Evolutionary conservation across 2,797 vertebrate genomes (phyloP), one percentile per base, ranked within the genome.

Genomic region (Carapus acus): DNA sequence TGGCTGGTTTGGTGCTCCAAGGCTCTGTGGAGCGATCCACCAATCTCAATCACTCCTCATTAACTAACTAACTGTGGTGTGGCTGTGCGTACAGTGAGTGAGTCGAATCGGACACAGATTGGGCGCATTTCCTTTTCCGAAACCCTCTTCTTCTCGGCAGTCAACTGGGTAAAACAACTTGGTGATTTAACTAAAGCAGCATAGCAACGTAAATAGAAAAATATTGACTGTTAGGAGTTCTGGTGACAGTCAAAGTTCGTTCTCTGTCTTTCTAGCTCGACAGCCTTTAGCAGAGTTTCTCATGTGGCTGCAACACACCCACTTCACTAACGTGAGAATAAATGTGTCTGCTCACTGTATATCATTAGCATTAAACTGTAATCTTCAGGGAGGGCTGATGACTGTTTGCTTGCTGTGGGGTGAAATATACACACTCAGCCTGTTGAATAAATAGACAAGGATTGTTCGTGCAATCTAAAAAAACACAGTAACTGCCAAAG

Each of bases 331-430:
- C 70, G 71, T 70, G 65, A 54, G 33, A 9, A 47, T 62, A 51
- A 54, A 13, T 29, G 31, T 46, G 48, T 36, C 37, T 51, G 54
- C 49, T 64, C 50, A 54, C 59, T 71, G 71, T 73, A 67, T 67
- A 65, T 70, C 66, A 74, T 79, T 78, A 76, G 62, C 67, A 69
- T 72, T 75, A 65, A 76, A 65, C 65, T 65, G 29, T 31, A 58
- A 51, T 77, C 75, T 62, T 51, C 1, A 22, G 62, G 67, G 71
- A 65, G 53, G 48, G 48, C 24, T 27, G 24, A 27, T 76, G 24
- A 33, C 54, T 74, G 67, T 76, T 76, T 75, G 65, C 76, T 76
- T 77, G 58, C 72, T 42, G 48, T 48, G 44, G 64, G 54, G 49
- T 77, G 58, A 57, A 65, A 80, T 50, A 61, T 71, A 64, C 57